Conservation (phyloP, 2,113 vertebrate species). For the Eptatretus burgeri region DNA sequence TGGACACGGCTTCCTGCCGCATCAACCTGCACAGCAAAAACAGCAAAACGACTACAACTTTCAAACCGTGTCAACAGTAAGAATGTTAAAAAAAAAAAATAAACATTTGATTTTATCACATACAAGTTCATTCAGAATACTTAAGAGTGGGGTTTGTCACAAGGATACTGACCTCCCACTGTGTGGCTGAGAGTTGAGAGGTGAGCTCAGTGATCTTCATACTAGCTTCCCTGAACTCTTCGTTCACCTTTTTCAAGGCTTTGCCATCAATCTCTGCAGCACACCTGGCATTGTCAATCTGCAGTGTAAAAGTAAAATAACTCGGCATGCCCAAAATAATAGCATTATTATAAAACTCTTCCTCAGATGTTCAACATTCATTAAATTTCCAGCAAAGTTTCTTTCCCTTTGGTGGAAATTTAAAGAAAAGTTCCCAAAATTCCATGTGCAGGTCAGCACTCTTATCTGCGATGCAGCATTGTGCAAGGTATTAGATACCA, state of each 20-base stretch:
- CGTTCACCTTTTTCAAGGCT: conserved; percentile 24
- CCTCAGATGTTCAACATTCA: no score
- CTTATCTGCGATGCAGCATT: no score
- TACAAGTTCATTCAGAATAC: neutral
- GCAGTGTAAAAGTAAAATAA: neutral
- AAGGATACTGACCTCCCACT: conserved; percentile 30
- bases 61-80: no score
- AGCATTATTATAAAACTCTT: no score
- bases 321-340: no score
- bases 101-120: neutral
- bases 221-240: conserved; percentile 38
- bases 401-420: neutral
- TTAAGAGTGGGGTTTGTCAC: neutral
- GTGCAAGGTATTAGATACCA: neutral
- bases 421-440: neutral
- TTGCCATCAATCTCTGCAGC: conserved; percentile 36
- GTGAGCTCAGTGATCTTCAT: conserved; percentile 35
- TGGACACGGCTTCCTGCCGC: neutral
- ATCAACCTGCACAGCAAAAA: neutral
- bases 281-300: conserved; percentile 42
- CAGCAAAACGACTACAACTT: neutral
- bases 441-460: neutral
- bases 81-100: neutral
- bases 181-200: conserved; percentile 29
- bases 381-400: neutral